Base-by-base conservation (phyloP, 2,113 vertebrate species). In the Ceyx margarethae region DNA sequence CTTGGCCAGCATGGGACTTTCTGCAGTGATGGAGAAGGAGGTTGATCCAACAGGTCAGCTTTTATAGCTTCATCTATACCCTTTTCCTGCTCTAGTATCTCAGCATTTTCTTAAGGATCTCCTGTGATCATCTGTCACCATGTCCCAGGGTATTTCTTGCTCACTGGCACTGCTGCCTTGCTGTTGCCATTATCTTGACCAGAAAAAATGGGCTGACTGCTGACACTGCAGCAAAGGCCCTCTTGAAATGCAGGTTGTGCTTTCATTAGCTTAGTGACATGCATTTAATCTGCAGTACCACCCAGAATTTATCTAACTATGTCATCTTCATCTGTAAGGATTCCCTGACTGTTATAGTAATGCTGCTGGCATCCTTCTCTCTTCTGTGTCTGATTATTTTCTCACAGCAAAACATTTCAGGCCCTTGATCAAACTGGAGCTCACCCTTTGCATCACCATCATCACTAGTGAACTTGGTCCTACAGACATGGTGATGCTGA, bases 1-100 rank as follows among this genome's bases (percentile, higher is more conserved):
- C 51, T 53, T 11, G 7, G 53, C 0, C 0, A 46, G n/a, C 0
- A 0, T 20, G 11, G 37, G 29, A 40, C 18, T 13, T 65, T 10
- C n/a, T 56, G 46, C 50, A 43, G 1, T n/a, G 88, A 12, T n/a
- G 17, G 19, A 73, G 53, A 69, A 87, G 6, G 12, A 71, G 22
- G 15, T 82, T 3, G 1, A 82, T 75, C 56, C 64, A 79, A 5
- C 37, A 77, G 67, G 37, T 56, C 42, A 54, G 46, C 26, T 87
- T 64, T 72, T 51, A 72, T 9, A 31, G 64, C 51, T 92, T 77
- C n/a, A 71, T 45, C 51, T 56, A 35, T 12, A 16, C 64, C 20
- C 61, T 28, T 81, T 40, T 28, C 40, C 61, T 62, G 20, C 40
- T 85, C 45, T 51, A n/a, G 29, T 14, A 19, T 14, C 35, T 80